Evolutionary conservation across 2,797 vertebrate species (phyloP).

Genomic region (Buceros bicornis): DNA sequence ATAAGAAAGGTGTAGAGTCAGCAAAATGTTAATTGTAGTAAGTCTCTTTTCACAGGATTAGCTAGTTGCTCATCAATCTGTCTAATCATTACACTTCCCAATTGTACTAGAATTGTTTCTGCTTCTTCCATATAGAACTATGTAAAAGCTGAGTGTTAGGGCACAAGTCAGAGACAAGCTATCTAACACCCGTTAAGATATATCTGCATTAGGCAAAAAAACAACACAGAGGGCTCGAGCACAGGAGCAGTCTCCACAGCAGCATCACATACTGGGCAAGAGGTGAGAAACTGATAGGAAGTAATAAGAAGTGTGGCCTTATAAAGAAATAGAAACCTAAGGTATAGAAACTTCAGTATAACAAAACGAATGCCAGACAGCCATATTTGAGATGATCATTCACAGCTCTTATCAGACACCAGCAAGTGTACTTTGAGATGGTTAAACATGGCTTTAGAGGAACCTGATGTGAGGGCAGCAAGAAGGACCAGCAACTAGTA

Average conservation of each 20-base stretch:
- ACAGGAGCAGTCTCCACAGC: neutral
- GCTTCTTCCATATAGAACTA: neutral
- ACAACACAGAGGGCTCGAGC: neutral
- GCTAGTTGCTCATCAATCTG: neutral
- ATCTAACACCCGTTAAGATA: neutral
- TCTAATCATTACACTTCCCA: neutral
- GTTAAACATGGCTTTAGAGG: neutral
- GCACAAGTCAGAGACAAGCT: neutral
- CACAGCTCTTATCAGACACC: neutral
- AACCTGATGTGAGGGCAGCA: neutral
- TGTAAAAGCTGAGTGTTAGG: neutral
- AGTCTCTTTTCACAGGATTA: neutral
- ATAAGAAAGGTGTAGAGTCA: constrained; percentile 34
- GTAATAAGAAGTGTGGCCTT: neutral
- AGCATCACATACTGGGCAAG: neutral
- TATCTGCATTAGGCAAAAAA: neutral
- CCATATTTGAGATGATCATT: neutral
- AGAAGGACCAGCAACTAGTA: neutral
- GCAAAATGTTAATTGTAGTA: constrained; percentile 46
- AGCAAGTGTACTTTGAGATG: neutral
- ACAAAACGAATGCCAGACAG: neutral
- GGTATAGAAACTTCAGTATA: neutral
- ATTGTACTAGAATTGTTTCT: neutral
- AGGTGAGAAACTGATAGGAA: neutral
- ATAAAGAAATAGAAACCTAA: neutral